Evolutionary conservation across 2,888 invertebrate species (phyloP).

Genomic region (Leucophenga montana): DNA sequence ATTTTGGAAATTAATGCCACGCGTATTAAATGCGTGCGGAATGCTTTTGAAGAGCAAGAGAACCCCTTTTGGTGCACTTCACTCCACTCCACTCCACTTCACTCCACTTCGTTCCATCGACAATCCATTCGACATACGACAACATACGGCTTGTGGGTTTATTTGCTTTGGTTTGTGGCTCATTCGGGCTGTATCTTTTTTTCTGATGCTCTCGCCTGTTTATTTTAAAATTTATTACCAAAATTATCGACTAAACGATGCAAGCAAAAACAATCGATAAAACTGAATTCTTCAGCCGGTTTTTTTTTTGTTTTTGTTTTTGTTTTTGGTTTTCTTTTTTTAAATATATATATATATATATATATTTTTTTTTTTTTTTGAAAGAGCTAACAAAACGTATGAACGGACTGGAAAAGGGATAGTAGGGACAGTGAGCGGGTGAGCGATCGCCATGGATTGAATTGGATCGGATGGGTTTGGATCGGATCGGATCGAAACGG

Average conservation of each 20-base stretch:
- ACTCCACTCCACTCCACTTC: too few relatives aligned
- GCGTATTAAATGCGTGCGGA: slow-evolving; percentile 48
- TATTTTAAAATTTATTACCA: slow-evolving; percentile 68
- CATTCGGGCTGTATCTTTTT: slow-evolving; percentile 5
- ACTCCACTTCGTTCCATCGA: too few relatives aligned
- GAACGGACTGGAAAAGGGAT: too few relatives aligned
- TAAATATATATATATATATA: too few relatives aligned
- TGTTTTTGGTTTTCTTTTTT: neutral
- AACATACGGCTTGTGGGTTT: neutral
- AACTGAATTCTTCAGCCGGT: slow-evolving; percentile 59
- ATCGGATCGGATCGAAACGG: too few relatives aligned
- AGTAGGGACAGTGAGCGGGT: neutral
- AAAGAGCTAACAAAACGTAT: too few relatives aligned
- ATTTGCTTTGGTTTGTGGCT: neutral
- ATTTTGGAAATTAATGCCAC: slow-evolving; percentile 49
- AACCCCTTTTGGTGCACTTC: neutral
- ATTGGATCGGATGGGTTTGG: too few relatives aligned
- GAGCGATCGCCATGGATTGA: neutral
- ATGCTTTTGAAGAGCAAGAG: slow-evolving; percentile 27
- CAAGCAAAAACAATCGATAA: slow-evolving; percentile 70
- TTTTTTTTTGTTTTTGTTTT: slow-evolving; percentile 11
- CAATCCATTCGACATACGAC: too few relatives aligned
- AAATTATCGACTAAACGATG: slow-evolving; percentile 70
- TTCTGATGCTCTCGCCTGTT: slow-evolving; percentile 47
- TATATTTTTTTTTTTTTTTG: neutral